These are phyloP conservation scores for Resseliella maxima DNA, from an alignment of 2,888 invertebrate genomes.

Conservation along the genomic window DNA sequence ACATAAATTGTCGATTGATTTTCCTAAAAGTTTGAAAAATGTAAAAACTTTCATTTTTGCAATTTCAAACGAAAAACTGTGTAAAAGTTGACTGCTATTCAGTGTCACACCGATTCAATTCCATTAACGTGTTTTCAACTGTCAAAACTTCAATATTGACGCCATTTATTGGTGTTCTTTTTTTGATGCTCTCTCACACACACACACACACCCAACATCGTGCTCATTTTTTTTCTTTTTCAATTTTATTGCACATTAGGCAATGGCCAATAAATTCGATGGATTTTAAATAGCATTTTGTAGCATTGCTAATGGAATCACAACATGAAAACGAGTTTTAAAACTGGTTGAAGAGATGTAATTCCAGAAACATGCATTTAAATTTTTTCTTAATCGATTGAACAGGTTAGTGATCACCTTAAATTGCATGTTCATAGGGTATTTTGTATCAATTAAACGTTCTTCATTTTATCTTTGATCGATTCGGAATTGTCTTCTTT, in stretches of 20 bases:
- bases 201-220: background rate
- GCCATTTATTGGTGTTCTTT: background rate
- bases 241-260: background rate
- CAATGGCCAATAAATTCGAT: constrained; percentile 18
- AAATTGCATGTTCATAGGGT: constrained; percentile 43
- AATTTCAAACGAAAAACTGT: constrained; percentile 1
- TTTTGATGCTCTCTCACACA: background rate
- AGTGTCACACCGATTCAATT: background rate
- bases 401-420: constrained; percentile 33
- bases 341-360: background rate
- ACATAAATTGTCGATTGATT: constrained; percentile 39
- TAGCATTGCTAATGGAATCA: background rate
- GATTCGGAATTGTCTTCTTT: background rate
- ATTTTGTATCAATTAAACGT: constrained; percentile 14
- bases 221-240: background rate
- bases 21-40: background rate
- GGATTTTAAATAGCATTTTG: background rate
- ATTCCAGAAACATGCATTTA: constrained; percentile 39
- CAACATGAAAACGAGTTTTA: constrained; percentile 8
- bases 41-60: constrained; percentile 4
- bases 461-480: background rate
- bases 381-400: constrained; percentile 7
- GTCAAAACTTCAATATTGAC: constrained; percentile 25
- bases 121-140: constrained; percentile 11
- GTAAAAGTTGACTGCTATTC: background rate